A percentile compares a stretch with the other conserved stretches of the same genome.
Conservation (phyloP, 2,113 vertebrate genomes). For the Eublepharis macularius region DNA sequence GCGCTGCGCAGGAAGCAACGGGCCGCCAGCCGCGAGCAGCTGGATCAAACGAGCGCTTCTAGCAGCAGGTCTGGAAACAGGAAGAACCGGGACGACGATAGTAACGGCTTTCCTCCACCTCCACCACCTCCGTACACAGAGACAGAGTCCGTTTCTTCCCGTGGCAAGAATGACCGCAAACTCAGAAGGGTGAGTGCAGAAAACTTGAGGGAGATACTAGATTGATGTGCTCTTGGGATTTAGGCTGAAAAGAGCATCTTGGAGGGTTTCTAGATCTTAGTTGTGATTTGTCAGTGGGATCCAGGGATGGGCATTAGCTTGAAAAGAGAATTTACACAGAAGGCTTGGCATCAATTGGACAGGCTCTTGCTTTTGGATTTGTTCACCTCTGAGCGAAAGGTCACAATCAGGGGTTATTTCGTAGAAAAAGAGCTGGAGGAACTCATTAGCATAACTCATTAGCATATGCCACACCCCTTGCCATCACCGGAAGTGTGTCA, state of each 20-base stretch:
- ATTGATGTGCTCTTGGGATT: too few relatives aligned
- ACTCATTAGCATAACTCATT: too few relatives aligned
- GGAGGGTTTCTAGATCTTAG: neutral
- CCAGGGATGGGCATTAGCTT: neutral
- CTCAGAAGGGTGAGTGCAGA: constrained; percentile 78
- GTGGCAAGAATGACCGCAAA: constrained; percentile 72
- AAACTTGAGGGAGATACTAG: too few relatives aligned
- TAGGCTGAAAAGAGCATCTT: neutral
- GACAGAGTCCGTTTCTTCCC: constrained; percentile 80
- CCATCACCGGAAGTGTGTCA: too few relatives aligned
- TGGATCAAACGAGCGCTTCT: constrained; percentile 73
- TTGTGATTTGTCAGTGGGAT: neutral
- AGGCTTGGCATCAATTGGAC: too few relatives aligned
- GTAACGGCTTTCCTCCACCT: constrained; percentile 63
- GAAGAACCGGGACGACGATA: constrained; percentile 39
- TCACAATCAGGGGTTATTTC: too few relatives aligned
- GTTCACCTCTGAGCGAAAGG: too few relatives aligned
- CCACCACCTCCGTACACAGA: constrained; percentile 78
- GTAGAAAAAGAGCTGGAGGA: too few relatives aligned
- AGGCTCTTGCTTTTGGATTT: too few relatives aligned
- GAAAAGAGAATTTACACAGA: too few relatives aligned
- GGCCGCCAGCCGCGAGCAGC: constrained; percentile 73
- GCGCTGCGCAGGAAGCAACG: constrained; percentile 83
- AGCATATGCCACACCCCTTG: too few relatives aligned
- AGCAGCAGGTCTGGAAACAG: constrained; percentile 66